Evolutionary conservation across 1,140 invertebrate species (phyloP).

Genomic region (Bombus fervidus): DNA sequence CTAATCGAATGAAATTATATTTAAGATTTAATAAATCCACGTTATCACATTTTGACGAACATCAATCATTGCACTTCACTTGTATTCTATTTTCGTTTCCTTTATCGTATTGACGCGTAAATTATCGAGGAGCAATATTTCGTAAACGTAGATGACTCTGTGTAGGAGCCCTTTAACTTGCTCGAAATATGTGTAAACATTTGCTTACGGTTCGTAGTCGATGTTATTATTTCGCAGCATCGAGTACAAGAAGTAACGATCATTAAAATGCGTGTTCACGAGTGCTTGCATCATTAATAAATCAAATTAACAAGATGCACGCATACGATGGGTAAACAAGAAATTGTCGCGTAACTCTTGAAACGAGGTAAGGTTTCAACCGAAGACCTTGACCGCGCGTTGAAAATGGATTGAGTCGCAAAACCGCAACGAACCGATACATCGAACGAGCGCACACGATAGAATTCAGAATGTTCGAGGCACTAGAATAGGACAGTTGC

Average conservation of each 20-base stretch:
- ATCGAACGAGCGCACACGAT: neutral
- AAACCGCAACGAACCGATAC: constrained; percentile 13
- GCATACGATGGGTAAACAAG: constrained; percentile 28
- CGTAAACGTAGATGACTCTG: neutral
- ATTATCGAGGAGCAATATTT: neutral
- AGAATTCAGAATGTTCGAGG: neutral
- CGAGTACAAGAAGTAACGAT: constrained; percentile 12
- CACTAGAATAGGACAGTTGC: neutral
- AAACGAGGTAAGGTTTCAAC: constrained; percentile 31
- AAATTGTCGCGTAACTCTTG: neutral
- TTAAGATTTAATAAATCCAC: neutral
- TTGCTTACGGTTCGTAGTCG: constrained; percentile 16
- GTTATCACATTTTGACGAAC: neutral
- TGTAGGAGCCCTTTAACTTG: neutral
- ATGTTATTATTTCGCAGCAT: constrained; percentile 21
- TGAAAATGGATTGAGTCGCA: constrained; percentile 38
- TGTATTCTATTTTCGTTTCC: neutral
- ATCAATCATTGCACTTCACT: neutral
- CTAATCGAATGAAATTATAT: neutral
- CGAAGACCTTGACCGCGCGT: constrained; percentile 61
- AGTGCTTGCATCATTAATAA: constrained; percentile 29
- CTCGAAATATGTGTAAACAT: constrained; percentile 21
- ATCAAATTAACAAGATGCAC: neutral
- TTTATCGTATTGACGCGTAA: neutral
- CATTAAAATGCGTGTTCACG: constrained; percentile 6